These are phyloP conservation scores for Pyxicephalus adspersus DNA, from an alignment of 2,113 vertebrate genomes.

Conservation along the genomic window DNA sequence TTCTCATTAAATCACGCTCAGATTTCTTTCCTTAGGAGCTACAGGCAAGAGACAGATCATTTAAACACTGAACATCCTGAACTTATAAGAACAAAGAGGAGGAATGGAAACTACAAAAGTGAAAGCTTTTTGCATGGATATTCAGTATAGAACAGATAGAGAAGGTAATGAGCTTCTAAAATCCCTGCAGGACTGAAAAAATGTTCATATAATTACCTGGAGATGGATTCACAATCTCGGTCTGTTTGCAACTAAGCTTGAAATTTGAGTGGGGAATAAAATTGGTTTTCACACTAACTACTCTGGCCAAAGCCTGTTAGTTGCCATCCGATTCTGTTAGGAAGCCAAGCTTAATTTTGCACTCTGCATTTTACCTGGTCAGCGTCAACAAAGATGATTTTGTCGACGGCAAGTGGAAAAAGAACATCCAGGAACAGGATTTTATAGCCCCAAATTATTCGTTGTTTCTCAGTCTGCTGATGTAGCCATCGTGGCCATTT, in stretches of 20 bases:
- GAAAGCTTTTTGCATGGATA: constrained; percentile 47
- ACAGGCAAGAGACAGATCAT: constrained; percentile 56
- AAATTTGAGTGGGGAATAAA: constrained; percentile 40
- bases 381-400: constrained; percentile 98
- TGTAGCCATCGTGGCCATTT: constrained; percentile 96
- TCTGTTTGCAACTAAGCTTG: constrained; percentile 38
- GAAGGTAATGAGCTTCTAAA: constrained; percentile 42
- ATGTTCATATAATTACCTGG: constrained; percentile 49
- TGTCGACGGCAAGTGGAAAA: constrained; percentile 93
- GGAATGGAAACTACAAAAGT: constrained; percentile 22
- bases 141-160: constrained; percentile 32
- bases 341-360: constrained; percentile 1
- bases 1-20: constrained; percentile 55
- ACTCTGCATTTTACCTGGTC: constrained; percentile 81
- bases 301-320: constrained; percentile 4
- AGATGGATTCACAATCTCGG: constrained; percentile 41
- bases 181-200: constrained; percentile 44
- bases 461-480: constrained; percentile 95
- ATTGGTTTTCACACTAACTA: constrained; percentile 22
- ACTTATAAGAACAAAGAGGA: constrained; percentile 40
- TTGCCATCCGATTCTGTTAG: constrained; percentile 8
- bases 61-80: constrained; percentile 55
- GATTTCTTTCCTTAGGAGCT: constrained; percentile 50
- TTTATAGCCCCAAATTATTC: constrained; percentile 98
- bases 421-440: constrained; percentile 98